Base-by-base conservation (phyloP, 2,797 vertebrate species). In the Iguana delicatissima region DNA sequence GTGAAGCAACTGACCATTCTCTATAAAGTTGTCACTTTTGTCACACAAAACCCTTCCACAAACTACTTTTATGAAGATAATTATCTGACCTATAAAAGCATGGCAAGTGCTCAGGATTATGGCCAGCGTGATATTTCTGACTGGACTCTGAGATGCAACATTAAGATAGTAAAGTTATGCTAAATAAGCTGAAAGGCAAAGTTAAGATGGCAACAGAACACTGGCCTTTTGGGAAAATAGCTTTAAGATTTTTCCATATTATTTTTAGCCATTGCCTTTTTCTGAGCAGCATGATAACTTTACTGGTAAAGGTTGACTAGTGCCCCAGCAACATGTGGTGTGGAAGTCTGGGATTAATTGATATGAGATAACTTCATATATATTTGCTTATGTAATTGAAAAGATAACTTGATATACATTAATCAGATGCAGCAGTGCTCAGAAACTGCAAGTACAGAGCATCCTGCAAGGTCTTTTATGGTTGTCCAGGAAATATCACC, bases 381-480 rank as follows among this genome's bases (percentile, higher is more conserved):
- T 77, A 77, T 89, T 77, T 84, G 42, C 72, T 89, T 79, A 77
- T 67, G 57, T 50, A 85, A 42, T 14, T 74, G 38, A 77, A 89
- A 89, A 67, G 52, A 22, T 76, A 76, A 89, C 77, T 77, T 84
- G 77, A 89, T 89, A 89, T 52, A 42, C 77, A 84, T 10, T 90
- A 92, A 93, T 88, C 85, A 92, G 42, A 89, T 87, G 77, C 83
- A 93, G 84, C 79, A 35, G 91, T 87, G 77, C 50, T 86, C 13
- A 87, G 73, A 22, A 85, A 62, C 10, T 92, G 14, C 89, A 95
- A 72, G 72, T 92, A 7, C 84, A 50, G 90, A 64, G 79, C 64
- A 94, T 55, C 81, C 82, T 86, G 72, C 46, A 84, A 62, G 14
- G 1, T 59, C 46, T 67, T 84, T 26, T 59, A 82, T 38, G 52